Base-by-base conservation (phyloP, 1,140 invertebrate genomes). In the Nebria ingens region DNA sequence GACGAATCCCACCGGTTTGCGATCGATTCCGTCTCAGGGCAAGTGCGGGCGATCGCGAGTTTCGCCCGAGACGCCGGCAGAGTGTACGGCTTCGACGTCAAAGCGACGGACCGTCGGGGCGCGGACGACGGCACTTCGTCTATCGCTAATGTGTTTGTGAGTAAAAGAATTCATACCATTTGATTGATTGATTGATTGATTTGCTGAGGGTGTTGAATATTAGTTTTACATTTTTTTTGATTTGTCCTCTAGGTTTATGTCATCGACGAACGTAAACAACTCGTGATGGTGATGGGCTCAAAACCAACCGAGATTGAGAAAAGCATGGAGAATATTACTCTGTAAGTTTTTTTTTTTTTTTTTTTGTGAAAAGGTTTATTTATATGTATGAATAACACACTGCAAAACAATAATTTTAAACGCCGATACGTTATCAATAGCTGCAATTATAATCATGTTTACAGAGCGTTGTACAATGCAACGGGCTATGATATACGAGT, bases 61-160 rank as follows among this genome's bases (percentile, higher is more conserved):
- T 81, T 86, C 57, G 68, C 73, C 1, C 71, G 78, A 25, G 83
- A 87, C 52, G 81, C 81, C 13, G 86, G 86, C 2, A 74, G 79
- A 57, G 83, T 91, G 29, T 91, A 86, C 63, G 86, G 86, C 2
- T 91, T 91, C 64, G 88, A 91, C 71, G 87, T 92, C n/a, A 89
- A 89, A 71, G 89, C 89, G 2, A 90, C 86, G 0, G 89, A 93
- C 65, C 78, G 80, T 56, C 65, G 73, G 45, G 89, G 89, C 0
- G 82, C 83, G 29, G 82, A 87, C 59, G 83, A 87, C 64, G 89
- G 89, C 0, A 79, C 79, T 55, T 89, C 87, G 20, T 82, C 86
- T 19, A 89, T 90, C 51, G 83, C 84, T 42, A 90, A 89, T 65
- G 85, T 91, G 57, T 87, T 89, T 69, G 87, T 89, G 70, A 83